These are phyloP conservation scores for Chrysogorgia sp. DNA, from an alignment of 92 coral and sea anemone genomes.

Conservation along the genomic window DNA sequence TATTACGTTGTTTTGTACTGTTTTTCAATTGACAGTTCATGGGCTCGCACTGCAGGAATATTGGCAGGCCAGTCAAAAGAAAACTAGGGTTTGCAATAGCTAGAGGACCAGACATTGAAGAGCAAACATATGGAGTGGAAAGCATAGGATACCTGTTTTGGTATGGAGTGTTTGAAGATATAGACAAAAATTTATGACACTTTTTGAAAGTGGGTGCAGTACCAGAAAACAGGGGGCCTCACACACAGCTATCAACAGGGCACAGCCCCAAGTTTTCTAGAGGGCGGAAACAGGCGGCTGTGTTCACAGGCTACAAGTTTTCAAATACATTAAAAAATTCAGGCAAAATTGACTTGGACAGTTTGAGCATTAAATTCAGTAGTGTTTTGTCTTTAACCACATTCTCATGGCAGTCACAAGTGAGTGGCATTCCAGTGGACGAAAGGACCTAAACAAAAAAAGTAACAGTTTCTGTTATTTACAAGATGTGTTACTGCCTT, in stretches of 20 bases:
- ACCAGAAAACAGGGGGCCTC: not conserved
- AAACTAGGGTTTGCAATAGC: no score
- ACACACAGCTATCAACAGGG: no score
- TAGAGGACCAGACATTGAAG: not conserved
- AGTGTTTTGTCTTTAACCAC: constrained; percentile 54
- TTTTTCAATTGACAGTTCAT: not conserved
- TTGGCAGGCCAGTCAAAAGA: not conserved
- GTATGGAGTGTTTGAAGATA: not conserved
- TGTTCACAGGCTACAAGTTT: no score
- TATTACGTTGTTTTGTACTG: not conserved
- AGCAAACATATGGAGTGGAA: not conserved
- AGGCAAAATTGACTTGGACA: no score
- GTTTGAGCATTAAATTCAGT: no score
- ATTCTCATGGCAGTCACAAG: constrained; percentile 40
- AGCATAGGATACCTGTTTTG: not conserved
- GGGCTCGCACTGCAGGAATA: not conserved
- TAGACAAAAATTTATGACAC: not conserved
- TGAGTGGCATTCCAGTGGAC: constrained; percentile 43
- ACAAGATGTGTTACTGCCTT: constrained; percentile 52
- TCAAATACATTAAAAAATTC: no score
- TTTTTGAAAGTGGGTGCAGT: not conserved
- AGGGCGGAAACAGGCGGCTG: no score
- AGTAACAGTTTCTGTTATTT: constrained; percentile 40
- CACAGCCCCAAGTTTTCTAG: no score
- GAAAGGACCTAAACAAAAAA: constrained; percentile 39